Evolutionary conservation across 92 coral and sea anemone species (phyloP), one percentile per base, ranked within the genome.

Genomic region (Zoanthus gigantus): DNA sequence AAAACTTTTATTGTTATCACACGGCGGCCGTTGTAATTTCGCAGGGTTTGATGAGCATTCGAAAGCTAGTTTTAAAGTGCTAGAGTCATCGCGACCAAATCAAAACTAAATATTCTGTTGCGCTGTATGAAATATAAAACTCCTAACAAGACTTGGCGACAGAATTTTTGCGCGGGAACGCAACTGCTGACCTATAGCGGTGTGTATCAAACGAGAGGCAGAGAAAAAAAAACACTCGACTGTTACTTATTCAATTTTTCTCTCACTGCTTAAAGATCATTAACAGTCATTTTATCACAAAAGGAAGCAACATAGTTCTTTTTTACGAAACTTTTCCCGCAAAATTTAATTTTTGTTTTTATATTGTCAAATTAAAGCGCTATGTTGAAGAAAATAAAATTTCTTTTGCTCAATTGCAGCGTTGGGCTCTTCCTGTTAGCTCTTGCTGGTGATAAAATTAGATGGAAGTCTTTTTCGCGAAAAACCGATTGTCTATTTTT

Each of bases 81-180:
- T 42, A 12, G 61, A 81, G 76, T 46, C 45, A 66, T 66, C 85
- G 66, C 45, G 23, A 28, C 85, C 73, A 81, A 81, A 81, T 81
- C 85, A 81, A 81, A 81, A 66, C 85, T 67, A 81, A 45, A 66
- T 46, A 23, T 81, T 45, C 75, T 73, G 12, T 7, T 4, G 56
- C 56, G 28, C 48, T 32, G 44, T 0, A 45, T 2, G 85, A 81
- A 29, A 66, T 69, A 69, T 48, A 66, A 81, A 47, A 46, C 58
- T 66, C 44, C 34, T 65, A 57, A 46, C 23, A 23, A 23, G 23
- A 28, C 10, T 66, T 81, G 10, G 72, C 29, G 67, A 45, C 12
- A 0, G 18, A 17, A 16, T 15, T 10, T 16, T 47, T 34, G 85
- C 67, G 47, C 47, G 74, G n/a, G 74, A 69, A 69, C 46, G 74